These are phyloP conservation scores for Lutra lutra DNA, from an alignment of 2,797 vertebrate genomes.

Conservation along the genomic window DNA sequence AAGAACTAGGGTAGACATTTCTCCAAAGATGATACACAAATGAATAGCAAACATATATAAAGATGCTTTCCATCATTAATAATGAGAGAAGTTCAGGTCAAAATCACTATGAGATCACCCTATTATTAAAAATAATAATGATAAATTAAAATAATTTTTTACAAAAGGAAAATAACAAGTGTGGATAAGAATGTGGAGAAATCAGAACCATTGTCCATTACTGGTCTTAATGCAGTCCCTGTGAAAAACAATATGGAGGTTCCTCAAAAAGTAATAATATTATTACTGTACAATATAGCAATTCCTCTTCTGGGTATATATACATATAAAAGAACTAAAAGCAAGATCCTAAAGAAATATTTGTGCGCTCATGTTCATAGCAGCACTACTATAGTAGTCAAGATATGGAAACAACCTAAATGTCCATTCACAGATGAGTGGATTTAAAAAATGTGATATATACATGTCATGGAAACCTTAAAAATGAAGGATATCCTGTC, in stretches of 20 bases:
- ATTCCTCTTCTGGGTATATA: neutral
- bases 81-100: neutral
- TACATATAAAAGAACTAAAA: neutral
- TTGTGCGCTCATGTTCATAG: neutral
- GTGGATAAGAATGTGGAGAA: neutral
- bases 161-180: neutral
- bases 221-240: neutral
- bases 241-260: neutral
- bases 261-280: neutral
- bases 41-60: neutral
- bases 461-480: neutral
- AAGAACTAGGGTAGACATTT: neutral
- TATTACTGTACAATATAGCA: neutral
- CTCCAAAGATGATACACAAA: neutral
- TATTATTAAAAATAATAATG: neutral
- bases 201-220: neutral
- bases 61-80: neutral
- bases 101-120: neutral
- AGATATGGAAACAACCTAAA: neutral
- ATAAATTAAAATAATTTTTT: neutral
- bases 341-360: neutral
- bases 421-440: neutral
- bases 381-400: neutral
- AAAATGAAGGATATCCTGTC: neutral
- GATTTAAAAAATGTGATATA: neutral